These are phyloP conservation scores for Alviniconcha marisindica DNA, from an alignment of 1,140 invertebrate genomes.

Conservation along the genomic window DNA sequence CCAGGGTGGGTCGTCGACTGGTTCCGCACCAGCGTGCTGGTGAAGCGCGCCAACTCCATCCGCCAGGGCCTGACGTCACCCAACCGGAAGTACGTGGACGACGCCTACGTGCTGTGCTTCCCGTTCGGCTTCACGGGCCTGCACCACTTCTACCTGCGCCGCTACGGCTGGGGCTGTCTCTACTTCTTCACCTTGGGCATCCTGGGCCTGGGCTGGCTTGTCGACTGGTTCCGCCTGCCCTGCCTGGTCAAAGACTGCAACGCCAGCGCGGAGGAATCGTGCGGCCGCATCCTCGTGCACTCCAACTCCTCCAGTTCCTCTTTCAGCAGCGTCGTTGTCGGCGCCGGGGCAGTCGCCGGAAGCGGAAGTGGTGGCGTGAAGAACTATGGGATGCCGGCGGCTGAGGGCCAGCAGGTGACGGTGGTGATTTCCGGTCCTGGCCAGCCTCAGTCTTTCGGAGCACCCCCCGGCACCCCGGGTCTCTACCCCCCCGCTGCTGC, in stretches of 20 bases:
- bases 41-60: conserved; percentile 53
- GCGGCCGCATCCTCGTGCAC: not conserved
- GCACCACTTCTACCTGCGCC: conserved; percentile 49
- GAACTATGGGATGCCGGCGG: too few relatives aligned
- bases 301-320: not conserved
- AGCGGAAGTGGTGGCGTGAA: not conserved
- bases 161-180: conserved; percentile 53
- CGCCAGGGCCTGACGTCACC: conserved; percentile 11
- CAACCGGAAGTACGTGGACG: conserved; percentile 44
- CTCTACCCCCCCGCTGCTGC: not conserved
- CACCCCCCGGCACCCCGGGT: not conserved
- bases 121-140: conserved; percentile 51
- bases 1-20: conserved; percentile 60
- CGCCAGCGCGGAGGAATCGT: conserved; percentile 36
- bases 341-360: not conserved
- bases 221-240: conserved; percentile 63
- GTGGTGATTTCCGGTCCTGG: not conserved
- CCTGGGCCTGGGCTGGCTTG: conserved; percentile 62
- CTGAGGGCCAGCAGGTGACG: not conserved
- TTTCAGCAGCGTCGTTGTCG: not conserved
- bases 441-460: not conserved
- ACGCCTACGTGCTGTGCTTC: conserved; percentile 54
- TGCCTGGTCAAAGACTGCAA: conserved; percentile 60
- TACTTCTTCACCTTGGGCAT: conserved; percentile 66
- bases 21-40: conserved; percentile 55